A percentile compares a stretch with the other conserved stretches of the same genome.
These are phyloP conservation scores for Vimba vimba DNA, from an alignment of 2,113 vertebrate species.

Conservation along the genomic window DNA sequence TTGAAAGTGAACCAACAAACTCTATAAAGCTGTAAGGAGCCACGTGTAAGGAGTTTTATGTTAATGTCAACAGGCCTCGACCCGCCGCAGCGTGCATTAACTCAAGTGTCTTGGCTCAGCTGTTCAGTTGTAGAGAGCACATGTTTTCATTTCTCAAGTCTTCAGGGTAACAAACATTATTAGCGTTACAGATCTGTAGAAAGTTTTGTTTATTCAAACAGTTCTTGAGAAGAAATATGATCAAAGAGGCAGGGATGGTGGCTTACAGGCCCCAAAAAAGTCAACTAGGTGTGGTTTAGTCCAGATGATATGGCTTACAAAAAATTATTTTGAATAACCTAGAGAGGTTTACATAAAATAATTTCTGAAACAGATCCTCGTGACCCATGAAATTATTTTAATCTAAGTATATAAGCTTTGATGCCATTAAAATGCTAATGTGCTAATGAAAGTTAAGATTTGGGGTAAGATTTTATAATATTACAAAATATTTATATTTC, in stretches of 20 bases:
- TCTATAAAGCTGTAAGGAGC: slow-evolving; percentile 23
- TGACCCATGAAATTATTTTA: too few species aligned
- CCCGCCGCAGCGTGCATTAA: neutral
- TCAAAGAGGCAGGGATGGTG: neutral
- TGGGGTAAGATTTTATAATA: too few species aligned
- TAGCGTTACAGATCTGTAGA: neutral
- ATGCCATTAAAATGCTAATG: too few species aligned
- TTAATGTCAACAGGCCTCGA: slow-evolving; percentile 30
- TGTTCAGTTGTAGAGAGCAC: slow-evolving; percentile 19
- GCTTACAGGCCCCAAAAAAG: neutral
- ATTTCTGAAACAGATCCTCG: too few species aligned
- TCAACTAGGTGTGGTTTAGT: too few species aligned
- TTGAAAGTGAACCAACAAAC: slow-evolving; percentile 34
- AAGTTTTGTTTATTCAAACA: neutral
- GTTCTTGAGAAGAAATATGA: neutral
- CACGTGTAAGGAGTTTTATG: slow-evolving; percentile 33
- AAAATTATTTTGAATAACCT: too few species aligned
- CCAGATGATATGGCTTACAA: too few species aligned
- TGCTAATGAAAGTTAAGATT: too few species aligned
- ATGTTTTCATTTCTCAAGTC: neutral
- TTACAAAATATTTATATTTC: too few species aligned
- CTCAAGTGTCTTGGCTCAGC: slow-evolving; percentile 4
- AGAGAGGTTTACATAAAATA: too few species aligned
- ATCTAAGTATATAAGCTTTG: too few species aligned
- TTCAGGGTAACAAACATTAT: neutral